Conservation (phyloP, 2,888 invertebrate genomes). For the Caenorhabditis sp. region DNA sequence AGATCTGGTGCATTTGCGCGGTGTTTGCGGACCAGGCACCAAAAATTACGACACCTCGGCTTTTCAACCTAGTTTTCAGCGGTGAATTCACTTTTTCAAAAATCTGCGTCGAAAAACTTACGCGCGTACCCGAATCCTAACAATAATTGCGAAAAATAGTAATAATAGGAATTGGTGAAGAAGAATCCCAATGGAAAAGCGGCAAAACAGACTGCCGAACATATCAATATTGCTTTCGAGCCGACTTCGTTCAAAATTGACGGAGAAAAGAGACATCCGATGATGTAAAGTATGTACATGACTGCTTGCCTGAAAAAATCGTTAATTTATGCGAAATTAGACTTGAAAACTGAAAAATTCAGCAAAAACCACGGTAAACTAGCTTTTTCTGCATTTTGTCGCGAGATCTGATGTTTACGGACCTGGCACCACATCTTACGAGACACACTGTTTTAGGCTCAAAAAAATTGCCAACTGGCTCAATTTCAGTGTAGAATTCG, state of each 20-base stretch:
- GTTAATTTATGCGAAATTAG: not conserved
- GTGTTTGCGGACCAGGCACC: no score
- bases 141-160: constrained; percentile 54
- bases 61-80: no score
- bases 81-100: no score
- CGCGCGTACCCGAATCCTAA: constrained; percentile 67
- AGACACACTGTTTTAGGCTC: no score
- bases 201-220: constrained; percentile 47
- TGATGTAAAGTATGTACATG: constrained; percentile 52
- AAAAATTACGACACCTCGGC: no score
- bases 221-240: constrained; percentile 47
- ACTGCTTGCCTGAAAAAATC: constrained; percentile 60
- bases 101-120: no score
- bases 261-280: constrained; percentile 56
- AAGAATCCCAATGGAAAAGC: constrained; percentile 60
- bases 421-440: no score
- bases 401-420: no score
- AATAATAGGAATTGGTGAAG: constrained; percentile 62
- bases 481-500: not conserved
- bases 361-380: no score
- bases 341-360: not conserved
- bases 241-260: constrained; percentile 47
- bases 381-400: no score
- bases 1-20: no score
- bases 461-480: no score